Percentiles rank a stretch among this genome's conserved stretches.
phyloP scores from a whole-genome alignment of 2,888 invertebrate genomes.

The Colletes collaris region DNA sequence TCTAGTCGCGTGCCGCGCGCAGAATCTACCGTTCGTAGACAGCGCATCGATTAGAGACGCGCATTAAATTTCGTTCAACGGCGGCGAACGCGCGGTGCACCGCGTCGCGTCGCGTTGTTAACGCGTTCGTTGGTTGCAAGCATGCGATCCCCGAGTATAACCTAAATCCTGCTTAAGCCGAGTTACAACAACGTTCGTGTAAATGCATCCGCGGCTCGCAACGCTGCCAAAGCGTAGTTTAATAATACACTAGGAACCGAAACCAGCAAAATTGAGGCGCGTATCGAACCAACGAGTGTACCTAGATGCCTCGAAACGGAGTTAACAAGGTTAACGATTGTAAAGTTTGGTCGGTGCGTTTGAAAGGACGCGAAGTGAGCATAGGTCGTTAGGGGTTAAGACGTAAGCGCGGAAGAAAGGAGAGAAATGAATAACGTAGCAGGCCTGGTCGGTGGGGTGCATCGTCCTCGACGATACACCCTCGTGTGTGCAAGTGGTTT shows the following conservation, averaged over 20 bases:
- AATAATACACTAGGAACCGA: slow-evolving; percentile 1
- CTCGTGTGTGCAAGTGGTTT: slow-evolving; percentile 38
- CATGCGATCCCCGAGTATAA: slow-evolving; percentile 1
- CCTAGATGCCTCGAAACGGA: background rate
- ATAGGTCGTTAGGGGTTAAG: no score
- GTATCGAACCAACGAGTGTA: background rate
- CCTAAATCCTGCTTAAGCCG: slow-evolving; percentile 18
- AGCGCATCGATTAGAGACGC: no score
- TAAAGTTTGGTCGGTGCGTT: no score
- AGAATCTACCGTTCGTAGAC: no score
- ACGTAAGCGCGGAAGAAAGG: background rate
- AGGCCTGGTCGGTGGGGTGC: slow-evolving; percentile 3
- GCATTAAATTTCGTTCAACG: background rate
- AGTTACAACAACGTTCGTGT: slow-evolving; percentile 7
- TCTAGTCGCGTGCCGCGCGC: no score
- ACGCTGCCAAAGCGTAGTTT: slow-evolving; percentile 3
- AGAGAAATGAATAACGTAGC: background rate
- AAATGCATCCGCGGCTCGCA: background rate
- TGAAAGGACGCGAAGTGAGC: no score
- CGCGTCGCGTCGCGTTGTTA: background rate
- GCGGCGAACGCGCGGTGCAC: background rate
- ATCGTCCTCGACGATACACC: slow-evolving; percentile 44
- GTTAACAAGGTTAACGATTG: background rate
- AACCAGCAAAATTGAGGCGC: background rate
- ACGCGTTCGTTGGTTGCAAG: background rate